These are phyloP conservation scores for Corvus moneduloides DNA, from an alignment of 2,113 vertebrate genomes.

Conservation along the genomic window DNA sequence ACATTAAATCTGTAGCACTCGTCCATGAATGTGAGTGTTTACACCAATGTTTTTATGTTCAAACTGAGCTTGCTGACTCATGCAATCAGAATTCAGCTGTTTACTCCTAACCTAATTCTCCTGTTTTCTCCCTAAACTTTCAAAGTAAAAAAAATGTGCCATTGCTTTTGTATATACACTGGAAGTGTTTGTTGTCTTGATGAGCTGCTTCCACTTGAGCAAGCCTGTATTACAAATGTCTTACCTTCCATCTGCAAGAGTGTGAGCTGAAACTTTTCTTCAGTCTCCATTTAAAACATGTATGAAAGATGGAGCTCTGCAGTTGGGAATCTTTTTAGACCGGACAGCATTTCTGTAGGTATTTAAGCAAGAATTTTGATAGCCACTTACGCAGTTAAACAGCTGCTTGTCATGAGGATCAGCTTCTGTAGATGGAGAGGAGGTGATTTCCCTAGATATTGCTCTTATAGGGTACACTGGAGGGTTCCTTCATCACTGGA, in stretches of 20 bases:
- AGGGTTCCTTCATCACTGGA: background rate
- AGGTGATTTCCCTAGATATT: background rate
- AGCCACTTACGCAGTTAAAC: fast-evolving
- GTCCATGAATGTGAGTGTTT: background rate
- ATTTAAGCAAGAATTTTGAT: background rate
- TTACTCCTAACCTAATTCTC: background rate
- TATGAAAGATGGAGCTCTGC: background rate
- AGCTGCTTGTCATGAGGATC: background rate
- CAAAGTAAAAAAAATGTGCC: background rate
- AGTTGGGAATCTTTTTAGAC: background rate
- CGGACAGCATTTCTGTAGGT: background rate
- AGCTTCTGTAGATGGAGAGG: background rate
- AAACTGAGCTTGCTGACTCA: background rate
- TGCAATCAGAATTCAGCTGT: background rate
- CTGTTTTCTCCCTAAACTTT: background rate
- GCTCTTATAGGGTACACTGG: fast-evolving
- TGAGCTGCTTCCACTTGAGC: background rate
- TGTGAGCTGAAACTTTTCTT: background rate
- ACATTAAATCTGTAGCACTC: background rate
- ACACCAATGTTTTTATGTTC: background rate
- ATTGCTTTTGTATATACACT: background rate
- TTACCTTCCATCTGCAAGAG: background rate
- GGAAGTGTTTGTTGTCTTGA: background rate
- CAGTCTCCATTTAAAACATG: background rate
- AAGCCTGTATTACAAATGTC: background rate